Percentiles rank a stretch among this genome's conserved stretches.
Conservation (phyloP, 2,797 vertebrate species). For the Falco biarmicus region DNA sequence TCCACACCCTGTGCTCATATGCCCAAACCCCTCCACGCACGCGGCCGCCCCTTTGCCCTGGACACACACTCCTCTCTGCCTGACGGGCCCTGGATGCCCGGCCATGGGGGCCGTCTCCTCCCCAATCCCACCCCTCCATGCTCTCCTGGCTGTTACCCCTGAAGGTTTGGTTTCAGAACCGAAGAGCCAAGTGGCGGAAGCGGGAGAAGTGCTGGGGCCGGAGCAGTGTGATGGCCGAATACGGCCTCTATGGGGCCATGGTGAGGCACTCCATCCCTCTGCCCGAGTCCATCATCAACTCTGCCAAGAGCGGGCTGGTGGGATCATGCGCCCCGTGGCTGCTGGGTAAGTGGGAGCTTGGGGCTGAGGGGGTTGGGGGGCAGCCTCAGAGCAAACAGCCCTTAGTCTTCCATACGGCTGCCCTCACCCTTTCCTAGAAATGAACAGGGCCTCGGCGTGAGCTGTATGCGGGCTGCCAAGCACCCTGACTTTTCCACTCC, state of each 20-base stretch:
- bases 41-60: neutral
- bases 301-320: slow-evolving; percentile 81
- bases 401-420: neutral
- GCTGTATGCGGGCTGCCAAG: accelerated
- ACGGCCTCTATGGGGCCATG: slow-evolving; percentile 89
- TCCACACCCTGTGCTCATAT: neutral
- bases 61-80: accelerated
- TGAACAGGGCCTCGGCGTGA: accelerated
- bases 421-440: neutral
- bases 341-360: slow-evolving; percentile 81
- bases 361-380: too few relatives aligned
- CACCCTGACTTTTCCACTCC: neutral
- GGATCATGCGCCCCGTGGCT: slow-evolving; percentile 88
- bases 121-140: slow-evolving; percentile 35
- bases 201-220: slow-evolving; percentile 90
- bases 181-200: slow-evolving; percentile 90
- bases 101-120: neutral
- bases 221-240: slow-evolving; percentile 90
- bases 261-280: slow-evolving; percentile 89
- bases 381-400: accelerated
- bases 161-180: slow-evolving; percentile 92
- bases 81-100: accelerated
- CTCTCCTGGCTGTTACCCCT: slow-evolving; percentile 46
- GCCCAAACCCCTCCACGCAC: neutral
- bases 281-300: slow-evolving; percentile 85